These are phyloP conservation scores for Decapterus maruadsi DNA, from an alignment of 2,797 vertebrate genomes.

Conservation along the genomic window DNA sequence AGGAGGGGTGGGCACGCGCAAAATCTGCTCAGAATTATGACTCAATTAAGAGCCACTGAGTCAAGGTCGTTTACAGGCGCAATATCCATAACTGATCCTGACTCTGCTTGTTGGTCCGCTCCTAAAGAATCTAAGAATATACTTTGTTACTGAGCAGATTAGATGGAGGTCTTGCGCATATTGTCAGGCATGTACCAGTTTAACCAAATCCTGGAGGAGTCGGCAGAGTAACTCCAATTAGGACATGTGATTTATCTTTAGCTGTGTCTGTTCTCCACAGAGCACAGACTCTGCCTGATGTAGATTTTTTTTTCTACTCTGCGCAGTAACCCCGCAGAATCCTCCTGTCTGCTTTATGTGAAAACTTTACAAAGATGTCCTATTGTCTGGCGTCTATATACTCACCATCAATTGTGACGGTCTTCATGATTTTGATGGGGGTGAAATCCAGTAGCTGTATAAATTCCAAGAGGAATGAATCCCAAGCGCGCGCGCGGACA, in stretches of 20 bases:
- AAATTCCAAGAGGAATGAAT: constrained; percentile 80
- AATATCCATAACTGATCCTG: constrained; percentile 22
- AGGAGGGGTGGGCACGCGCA: neutral
- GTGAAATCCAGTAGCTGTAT: constrained; percentile 76
- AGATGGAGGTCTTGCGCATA: neutral
- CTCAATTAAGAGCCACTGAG: constrained; percentile 65
- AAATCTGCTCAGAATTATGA: constrained; percentile 55
- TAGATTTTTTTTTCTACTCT: constrained; percentile 32
- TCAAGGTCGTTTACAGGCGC: constrained; percentile 77
- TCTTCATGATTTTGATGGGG: constrained; percentile 84
- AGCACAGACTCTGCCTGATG: constrained; percentile 37
- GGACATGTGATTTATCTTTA: constrained; percentile 60
- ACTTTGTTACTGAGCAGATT: constrained; percentile 12
- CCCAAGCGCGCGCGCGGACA: constrained; percentile 58
- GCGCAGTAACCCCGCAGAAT: constrained; percentile 55
- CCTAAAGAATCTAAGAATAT: neutral
- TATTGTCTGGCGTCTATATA: constrained; percentile 40
- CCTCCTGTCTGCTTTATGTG: constrained; percentile 30
- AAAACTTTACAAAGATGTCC: constrained; percentile 63
- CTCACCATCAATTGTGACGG: constrained; percentile 84
- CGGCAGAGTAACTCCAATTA: constrained; percentile 64
- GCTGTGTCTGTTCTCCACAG: constrained; percentile 26
- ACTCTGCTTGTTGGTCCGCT: constrained; percentile 2
- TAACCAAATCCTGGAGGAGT: constrained; percentile 38
- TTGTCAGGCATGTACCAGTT: constrained; percentile 25